A percentile compares a stretch with the other conserved stretches of the same genome.
Evolutionary conservation across 2,113 vertebrate genomes (phyloP).

Genomic region (Cololabis saira): DNA sequence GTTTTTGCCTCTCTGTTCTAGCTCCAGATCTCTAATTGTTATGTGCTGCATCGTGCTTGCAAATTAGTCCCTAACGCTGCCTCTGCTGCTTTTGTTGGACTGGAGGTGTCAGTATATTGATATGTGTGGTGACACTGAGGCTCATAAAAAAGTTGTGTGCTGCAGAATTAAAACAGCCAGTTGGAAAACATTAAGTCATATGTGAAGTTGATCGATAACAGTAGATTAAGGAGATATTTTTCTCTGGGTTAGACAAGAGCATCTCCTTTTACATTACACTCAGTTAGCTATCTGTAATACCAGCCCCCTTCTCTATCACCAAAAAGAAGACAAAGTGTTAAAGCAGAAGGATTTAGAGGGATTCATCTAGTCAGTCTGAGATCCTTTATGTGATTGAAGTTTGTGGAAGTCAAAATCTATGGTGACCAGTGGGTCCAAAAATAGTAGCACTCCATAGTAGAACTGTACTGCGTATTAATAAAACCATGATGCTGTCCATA

Average conservation of each 20-base stretch:
- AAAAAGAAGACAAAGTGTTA: neutral
- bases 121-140: no score
- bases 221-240: neutral
- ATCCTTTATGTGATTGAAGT: neutral
- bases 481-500: neutral
- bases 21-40: no score
- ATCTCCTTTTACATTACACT: neutral
- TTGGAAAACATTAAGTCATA: no score
- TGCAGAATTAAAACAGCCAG: no score
- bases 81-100: no score
- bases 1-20: neutral
- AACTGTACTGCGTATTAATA: neutral
- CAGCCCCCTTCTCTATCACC: neutral
- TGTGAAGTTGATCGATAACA: neutral
- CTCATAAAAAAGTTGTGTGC: no score
- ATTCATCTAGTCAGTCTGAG: neutral
- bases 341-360: no score
- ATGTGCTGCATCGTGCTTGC: no score
- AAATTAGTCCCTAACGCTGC: no score
- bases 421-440: no score
- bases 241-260: neutral
- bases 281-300: neutral
- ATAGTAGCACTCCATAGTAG: no score
- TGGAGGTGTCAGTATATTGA: no score
- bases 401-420: neutral